Base-by-base conservation (phyloP, 23 tunicate genomes). In the Diplosoma virens region DNA sequence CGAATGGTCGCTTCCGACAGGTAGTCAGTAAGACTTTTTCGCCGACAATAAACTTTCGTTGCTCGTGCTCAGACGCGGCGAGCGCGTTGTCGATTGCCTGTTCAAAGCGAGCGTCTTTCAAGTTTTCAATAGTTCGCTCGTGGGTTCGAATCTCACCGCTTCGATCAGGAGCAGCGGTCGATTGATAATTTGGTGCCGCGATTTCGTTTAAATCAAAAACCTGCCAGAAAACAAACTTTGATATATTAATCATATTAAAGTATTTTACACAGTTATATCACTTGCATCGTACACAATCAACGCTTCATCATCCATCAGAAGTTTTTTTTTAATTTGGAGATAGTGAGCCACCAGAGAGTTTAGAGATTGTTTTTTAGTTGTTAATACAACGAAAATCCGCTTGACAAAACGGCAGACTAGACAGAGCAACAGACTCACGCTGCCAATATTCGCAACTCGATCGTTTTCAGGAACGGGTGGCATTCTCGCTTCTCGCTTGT, bases 401-500 rank as follows among this genome's bases (percentile, higher is more conserved):
- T n/a, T n/a, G n/a, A n/a, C n/a, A n/a, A n/a, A n/a, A n/a, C n/a
- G n/a, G n/a, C n/a, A n/a, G n/a, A n/a, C n/a, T n/a, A n/a, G n/a
- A 58, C 65, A 45, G 16, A 11, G 16, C 16, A 11, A 45, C 16
- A 16, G 16, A 82, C 87, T 74, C 45, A 82, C 87, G 22, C 66
- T 23, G 46, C 65, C 71, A 45, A 82, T 82, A 17, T 24, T 47
- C 5, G 79, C 86, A n/a, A 71, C 77, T 20, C 75, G 67, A 35
- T 64, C 75, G 33, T 37, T 29, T 35, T 64, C 61, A 16, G 78
- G 75, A 30, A 75, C 71, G 30, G 87, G 75, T 18, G 87, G 75
- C 66, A 82, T 82, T 32, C 87, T 64, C 9, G 87, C 87, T 82
- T 82, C 87, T 9, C 87, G 66, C 32, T 75, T 82, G 75, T 82